Evolutionary conservation across 2,888 invertebrate species (phyloP), one percentile per base, ranked within the genome.

Genomic region (Aleiodes alternator): DNA sequence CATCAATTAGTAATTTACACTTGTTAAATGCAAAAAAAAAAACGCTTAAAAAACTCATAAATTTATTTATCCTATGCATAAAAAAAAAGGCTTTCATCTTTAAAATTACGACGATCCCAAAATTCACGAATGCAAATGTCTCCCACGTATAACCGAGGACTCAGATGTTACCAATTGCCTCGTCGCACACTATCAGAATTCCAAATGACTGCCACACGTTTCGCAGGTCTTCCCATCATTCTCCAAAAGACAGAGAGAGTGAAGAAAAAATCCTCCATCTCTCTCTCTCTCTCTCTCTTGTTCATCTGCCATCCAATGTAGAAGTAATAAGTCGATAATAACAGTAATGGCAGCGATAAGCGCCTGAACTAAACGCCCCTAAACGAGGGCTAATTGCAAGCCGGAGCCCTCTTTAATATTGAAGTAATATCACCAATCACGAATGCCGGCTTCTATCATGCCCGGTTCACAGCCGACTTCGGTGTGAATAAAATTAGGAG

Each of bases 321-420:
- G 80, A 81, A 83, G 86, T 88, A 89, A 89, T 87, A 87, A 88
- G 87, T 86, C 87, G 89, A 88, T 89, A 89, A 89, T 89, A 86
- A 86, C 86, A 84, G 85, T 85, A 87, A 89, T 88, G 85, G 85
- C 81, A 53, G 80, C 87, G 87, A 87, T 88, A 87, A 88, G 85
- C 83, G 84, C 81, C 81, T 70, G 72, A 82, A 83, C 86, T 89
- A 89, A 89, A 89, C 86, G 87, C 82, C 85, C 84, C 83, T 88
- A 89, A 89, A 89, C 86, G 88, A 88, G 87, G 85, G 81, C 86
- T 88, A 89, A 89, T 89, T 89, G 85, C 81, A 85, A 81, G 76
- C 74, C 82, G 80, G 75, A 79, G 64, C 16, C 38, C 38, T 64
- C 64, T 64, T 64, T n/a, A 23, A 16, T 14, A 43, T 8, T 48